phyloP scores from a whole-genome alignment of 1,140 invertebrate species.

The Luehdorfia chinensis region DNA sequence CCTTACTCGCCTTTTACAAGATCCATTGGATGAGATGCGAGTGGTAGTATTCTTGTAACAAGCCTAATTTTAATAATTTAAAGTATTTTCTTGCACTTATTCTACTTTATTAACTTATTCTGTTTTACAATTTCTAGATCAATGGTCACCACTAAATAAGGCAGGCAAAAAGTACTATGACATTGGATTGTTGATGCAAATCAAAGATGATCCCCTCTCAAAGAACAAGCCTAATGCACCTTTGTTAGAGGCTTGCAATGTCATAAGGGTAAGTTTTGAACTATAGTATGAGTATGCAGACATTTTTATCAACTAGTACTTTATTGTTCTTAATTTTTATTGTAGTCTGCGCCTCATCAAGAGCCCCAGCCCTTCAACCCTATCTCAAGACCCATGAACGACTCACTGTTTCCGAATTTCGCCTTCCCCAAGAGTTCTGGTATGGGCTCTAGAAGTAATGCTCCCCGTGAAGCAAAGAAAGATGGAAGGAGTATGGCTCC shows the following conservation, averaged over 20 bases:
- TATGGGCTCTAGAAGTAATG: constrained; percentile 45
- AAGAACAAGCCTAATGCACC: constrained; percentile 83
- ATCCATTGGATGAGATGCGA: too few species aligned
- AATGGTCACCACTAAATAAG: constrained; percentile 91
- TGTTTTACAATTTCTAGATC: too few species aligned
- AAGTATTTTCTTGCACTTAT: too few species aligned
- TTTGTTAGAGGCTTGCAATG: constrained; percentile 59
- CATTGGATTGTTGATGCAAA: constrained; percentile 85
- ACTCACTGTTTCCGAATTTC: constrained; percentile 57
- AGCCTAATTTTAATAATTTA: too few species aligned
- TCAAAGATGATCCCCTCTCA: constrained; percentile 85
- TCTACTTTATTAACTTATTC: too few species aligned
- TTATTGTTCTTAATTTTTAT: constrained; percentile 18
- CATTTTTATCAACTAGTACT: neutral
- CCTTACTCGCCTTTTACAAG: too few species aligned
- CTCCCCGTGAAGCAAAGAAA: constrained; percentile 55
- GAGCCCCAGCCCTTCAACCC: constrained; percentile 50
- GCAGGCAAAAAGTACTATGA: constrained; percentile 90
- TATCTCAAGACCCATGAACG: constrained; percentile 58
- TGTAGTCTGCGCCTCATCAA: constrained; percentile 50
- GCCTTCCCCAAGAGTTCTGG: constrained; percentile 51
- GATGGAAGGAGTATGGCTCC: constrained; percentile 51
- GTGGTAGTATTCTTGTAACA: too few species aligned
- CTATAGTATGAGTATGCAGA: too few species aligned
- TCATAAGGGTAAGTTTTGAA: constrained; percentile 48